These are phyloP conservation scores for Chalcis sispes DNA, from an alignment of 2,888 invertebrate species.

Conservation along the genomic window DNA sequence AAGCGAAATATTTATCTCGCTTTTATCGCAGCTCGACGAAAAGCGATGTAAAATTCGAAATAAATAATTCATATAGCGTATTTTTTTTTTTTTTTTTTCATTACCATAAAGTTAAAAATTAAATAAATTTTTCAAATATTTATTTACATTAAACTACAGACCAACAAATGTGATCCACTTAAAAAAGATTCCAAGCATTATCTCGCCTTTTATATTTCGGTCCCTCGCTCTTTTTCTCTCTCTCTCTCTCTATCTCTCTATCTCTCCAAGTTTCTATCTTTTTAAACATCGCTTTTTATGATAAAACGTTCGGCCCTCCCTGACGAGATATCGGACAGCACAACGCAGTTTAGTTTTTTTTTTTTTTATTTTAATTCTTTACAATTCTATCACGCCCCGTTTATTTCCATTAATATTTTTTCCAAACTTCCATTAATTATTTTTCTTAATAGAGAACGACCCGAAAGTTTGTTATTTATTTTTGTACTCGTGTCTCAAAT, in stretches of 20 bases:
- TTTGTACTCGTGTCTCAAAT: conserved; percentile 41
- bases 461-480: conserved; percentile 30
- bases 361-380: conserved; percentile 33
- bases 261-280: conserved; percentile 32
- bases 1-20: conserved; percentile 11
- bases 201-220: conserved; percentile 11
- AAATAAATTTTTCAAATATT: conserved; percentile 12
- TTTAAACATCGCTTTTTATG: conserved; percentile 43
- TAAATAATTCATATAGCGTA: not conserved
- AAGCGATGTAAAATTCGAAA: not conserved
- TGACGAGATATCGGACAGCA: conserved; percentile 70
- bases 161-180: conserved; percentile 16
- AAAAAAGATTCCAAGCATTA: conserved; percentile 27
- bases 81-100: not conserved
- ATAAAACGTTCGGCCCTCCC: conserved; percentile 71
- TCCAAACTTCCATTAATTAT: conserved; percentile 55
- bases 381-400: conserved; percentile 26
- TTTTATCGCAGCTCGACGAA: not conserved
- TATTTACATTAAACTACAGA: conserved; percentile 53
- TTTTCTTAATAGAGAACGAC: conserved; percentile 51
- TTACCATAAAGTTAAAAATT: conserved; percentile 21
- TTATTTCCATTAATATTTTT: conserved; percentile 59
- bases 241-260: conserved; percentile 23
- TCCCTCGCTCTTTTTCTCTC: conserved; percentile 50
- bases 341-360: conserved; percentile 55